Conservation (phyloP, 2,113 vertebrate genomes). For the Colinus virginianus region DNA sequence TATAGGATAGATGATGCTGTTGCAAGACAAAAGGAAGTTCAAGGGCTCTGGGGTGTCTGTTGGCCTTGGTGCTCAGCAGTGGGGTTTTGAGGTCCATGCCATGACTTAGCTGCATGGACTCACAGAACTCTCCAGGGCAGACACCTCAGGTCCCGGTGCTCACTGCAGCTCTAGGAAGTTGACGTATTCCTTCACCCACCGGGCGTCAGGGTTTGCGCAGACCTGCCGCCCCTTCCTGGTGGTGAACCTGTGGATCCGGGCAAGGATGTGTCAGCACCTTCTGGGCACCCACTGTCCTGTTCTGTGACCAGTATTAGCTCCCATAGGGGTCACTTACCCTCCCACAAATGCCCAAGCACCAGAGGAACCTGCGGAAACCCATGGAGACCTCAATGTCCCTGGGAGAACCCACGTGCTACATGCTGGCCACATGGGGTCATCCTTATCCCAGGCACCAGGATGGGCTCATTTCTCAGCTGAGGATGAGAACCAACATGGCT, state of each 20-base stretch:
- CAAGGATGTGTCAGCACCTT: background rate
- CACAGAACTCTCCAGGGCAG: background rate
- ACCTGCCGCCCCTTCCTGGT: slow-evolving; percentile 38
- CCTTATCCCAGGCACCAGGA: background rate
- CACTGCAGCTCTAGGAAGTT: slow-evolving; percentile 50
- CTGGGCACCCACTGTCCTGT: background rate
- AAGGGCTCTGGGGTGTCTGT: background rate
- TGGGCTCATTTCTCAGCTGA: background rate
- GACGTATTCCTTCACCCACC: slow-evolving; percentile 48
- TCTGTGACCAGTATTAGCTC: background rate
- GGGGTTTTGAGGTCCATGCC: background rate
- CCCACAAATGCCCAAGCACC: background rate
- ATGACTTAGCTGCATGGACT: background rate
- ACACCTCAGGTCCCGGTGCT: background rate
- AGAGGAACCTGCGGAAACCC: background rate
- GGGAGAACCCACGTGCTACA: background rate
- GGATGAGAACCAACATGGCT: background rate
- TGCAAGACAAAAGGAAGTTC: background rate
- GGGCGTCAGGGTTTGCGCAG: slow-evolving; percentile 23
- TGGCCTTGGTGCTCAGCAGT: background rate
- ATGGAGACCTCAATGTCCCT: background rate
- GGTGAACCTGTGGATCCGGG: slow-evolving; percentile 34
- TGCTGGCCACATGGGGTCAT: background rate
- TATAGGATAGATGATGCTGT: background rate
- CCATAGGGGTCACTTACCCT: background rate